Base-by-base conservation (phyloP, 1,140 invertebrate species). In the Chironomus tepperi region DNA sequence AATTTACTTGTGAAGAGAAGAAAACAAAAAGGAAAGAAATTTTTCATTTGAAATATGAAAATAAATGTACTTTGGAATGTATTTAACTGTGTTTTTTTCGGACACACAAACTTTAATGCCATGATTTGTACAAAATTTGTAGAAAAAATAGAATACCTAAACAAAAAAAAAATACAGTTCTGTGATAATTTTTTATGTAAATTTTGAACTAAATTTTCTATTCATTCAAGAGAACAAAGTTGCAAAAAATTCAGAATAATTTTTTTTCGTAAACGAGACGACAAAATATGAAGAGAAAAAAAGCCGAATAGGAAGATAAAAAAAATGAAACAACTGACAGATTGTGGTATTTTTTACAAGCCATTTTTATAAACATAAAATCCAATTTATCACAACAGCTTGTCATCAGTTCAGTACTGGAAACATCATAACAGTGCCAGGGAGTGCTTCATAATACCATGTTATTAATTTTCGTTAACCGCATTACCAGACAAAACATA, bases 401-500 rank as follows among this genome's bases (percentile, higher is more conserved):
- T 70, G 65, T 70, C 19, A 21, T 70, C 65, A n/a, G 65, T 70
- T 70, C 65, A 18, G 18, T 16, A 8, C 16, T 70, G 65, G 18
- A 70, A 57, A 70, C 65, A 70, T 70, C 65, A 18, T 19, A 70
- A 70, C 19, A 57, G 3, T 70, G 19, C 3, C 16, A 70, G 9
- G 16, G 65, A 70, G 65, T 70, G 65, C 65, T 18, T 21, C 47
- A 57, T 70, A 18, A 70, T 70, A 70, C 8, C 65, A 70, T 18
- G 65, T 70, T 70, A 70, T 70, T 70, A 70, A 70, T 70, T 70
- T 70, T 70, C 65, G 65, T 70, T 70, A 70, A 70, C 65, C 65
- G 19, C 65, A 19, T 70, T 70, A 21, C 65, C 65, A 70, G 65
- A 70, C 65, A 70, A 57, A 57, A 47, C 12, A 57, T 15, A 57